Conservation (phyloP, 1,140 invertebrate genomes). For the Tetragonula clypearis region DNA sequence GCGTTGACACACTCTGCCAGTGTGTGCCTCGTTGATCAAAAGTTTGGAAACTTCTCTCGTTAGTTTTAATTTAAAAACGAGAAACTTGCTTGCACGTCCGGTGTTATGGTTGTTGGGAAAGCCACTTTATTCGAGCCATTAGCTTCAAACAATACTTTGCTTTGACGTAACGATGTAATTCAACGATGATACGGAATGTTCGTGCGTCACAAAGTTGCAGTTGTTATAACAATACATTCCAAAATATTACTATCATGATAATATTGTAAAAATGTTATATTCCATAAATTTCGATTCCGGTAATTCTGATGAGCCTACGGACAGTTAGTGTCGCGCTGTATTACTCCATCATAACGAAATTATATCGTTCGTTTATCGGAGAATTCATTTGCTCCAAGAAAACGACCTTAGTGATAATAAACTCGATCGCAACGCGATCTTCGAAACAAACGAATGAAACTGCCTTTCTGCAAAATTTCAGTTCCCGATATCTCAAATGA, state of each 20-base stretch:
- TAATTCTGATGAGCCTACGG: background rate
- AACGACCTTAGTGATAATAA: no score
- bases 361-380: background rate
- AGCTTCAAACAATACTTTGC: background rate
- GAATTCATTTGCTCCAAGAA: no score
- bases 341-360: background rate
- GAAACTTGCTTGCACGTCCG: background rate
- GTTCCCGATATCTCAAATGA: no score
- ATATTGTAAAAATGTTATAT: background rate
- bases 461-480: no score
- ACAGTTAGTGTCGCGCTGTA: no score
- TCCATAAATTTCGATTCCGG: background rate
- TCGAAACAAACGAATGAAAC: no score
- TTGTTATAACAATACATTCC: background rate
- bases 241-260: no score
- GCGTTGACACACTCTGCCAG: background rate
- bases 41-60: background rate
- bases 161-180: background rate
- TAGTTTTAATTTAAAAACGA: conserved; percentile 5
- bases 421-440: no score
- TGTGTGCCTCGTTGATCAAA: background rate
- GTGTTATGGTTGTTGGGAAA: background rate
- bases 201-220: background rate
- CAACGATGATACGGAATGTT: background rate
- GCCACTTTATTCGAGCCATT: background rate